phyloP scores from a whole-genome alignment of 2,797 vertebrate species.

The Caiman crocodilus region DNA sequence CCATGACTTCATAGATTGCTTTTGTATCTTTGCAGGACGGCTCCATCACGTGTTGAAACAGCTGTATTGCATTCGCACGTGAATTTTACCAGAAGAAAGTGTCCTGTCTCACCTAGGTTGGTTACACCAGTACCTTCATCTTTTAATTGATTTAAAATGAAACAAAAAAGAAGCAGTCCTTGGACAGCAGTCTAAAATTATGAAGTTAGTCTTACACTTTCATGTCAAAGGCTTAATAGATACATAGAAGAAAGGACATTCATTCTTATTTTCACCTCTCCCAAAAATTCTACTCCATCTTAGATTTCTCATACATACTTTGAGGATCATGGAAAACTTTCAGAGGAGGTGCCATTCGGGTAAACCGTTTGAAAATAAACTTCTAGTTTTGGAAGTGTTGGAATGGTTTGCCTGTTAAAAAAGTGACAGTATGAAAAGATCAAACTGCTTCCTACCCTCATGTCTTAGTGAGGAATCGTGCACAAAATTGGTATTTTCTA shows the following conservation, averaged over 20 bases:
- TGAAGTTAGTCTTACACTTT: neutral
- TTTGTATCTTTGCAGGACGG: constrained; percentile 28
- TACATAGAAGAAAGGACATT: neutral
- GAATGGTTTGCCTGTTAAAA: neutral
- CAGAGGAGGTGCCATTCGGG: neutral
- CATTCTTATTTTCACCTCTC: constrained; percentile 47
- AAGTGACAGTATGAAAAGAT: neutral
- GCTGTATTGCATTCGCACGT: neutral
- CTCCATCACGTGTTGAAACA: constrained; percentile 56
- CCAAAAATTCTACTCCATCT: constrained; percentile 18
- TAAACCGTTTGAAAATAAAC: neutral
- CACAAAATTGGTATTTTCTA: neutral
- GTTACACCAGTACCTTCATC: constrained; percentile 34
- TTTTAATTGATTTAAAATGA: constrained; percentile 50
- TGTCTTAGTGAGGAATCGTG: neutral
- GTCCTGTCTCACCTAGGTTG: constrained; percentile 65
- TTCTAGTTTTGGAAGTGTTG: constrained; percentile 32
- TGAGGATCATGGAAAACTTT: neutral
- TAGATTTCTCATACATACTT: neutral
- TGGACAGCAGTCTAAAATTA: constrained; percentile 61
- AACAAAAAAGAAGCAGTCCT: constrained; percentile 1
- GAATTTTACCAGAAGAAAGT: neutral
- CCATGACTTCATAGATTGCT: rapidly evolving
- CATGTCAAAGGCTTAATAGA: neutral
- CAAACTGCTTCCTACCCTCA: neutral